A percentile compares a stretch with the other conserved stretches of the same genome.
phyloP scores from a whole-genome alignment of 2,113 vertebrate species.

The Ageneiosus marmoratus region DNA sequence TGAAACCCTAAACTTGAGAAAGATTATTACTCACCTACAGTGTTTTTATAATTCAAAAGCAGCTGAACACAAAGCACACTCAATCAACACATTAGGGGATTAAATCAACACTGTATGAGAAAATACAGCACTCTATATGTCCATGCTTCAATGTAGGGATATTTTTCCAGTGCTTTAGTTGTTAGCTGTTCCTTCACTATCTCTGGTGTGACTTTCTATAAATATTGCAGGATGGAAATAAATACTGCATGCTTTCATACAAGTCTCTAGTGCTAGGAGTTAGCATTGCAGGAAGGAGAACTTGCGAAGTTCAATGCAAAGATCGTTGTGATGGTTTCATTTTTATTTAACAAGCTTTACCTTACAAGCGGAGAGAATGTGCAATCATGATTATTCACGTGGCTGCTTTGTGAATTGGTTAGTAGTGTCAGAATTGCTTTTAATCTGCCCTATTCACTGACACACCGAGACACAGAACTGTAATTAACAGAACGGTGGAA shows the following conservation, averaged over 20 bases:
- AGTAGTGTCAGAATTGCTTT: neutral
- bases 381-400: constrained; percentile 2
- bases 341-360: neutral
- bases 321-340: neutral
- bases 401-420: neutral
- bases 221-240: too few relatives aligned
- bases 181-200: neutral
- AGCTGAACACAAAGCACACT: neutral
- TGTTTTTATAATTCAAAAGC: too few relatives aligned
- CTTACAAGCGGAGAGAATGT: neutral
- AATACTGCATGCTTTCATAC: neutral
- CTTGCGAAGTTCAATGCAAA: too few relatives aligned
- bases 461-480: neutral
- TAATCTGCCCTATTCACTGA: neutral
- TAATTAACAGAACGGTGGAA: constrained; percentile 9
- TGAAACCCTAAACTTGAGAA: too few relatives aligned
- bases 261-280: too few relatives aligned
- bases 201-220: too few relatives aligned
- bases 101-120: too few relatives aligned
- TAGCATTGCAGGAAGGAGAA: too few relatives aligned
- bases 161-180: neutral
- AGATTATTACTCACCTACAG: too few relatives aligned
- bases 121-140: neutral
- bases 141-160: neutral
- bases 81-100: too few relatives aligned